Conservation (phyloP, 2,113 vertebrate genomes). For the Corythornis cristatus region DNA sequence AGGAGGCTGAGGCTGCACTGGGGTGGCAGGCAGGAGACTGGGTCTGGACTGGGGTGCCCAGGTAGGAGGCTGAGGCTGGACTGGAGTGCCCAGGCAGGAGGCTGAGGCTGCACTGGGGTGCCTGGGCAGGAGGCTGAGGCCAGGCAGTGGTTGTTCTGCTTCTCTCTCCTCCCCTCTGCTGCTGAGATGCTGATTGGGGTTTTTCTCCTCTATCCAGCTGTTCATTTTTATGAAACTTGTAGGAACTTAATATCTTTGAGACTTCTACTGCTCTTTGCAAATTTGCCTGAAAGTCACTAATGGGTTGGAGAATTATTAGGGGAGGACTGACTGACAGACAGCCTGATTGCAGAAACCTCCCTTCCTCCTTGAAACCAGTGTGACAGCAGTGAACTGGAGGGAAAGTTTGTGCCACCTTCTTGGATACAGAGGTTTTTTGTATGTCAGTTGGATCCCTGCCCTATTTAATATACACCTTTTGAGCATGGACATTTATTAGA, state of each 20-base stretch:
- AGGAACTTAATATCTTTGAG: conserved; percentile 26
- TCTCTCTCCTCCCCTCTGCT: not conserved
- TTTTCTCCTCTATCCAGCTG: not conserved
- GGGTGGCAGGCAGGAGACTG: no score
- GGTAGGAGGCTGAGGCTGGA: not conserved
- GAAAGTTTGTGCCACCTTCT: not conserved
- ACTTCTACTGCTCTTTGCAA: not conserved
- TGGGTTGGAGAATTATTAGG: not conserved
- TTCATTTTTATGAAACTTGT: conserved; percentile 11
- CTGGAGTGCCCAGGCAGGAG: rapidly evolving
- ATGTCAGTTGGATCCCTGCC: not conserved
- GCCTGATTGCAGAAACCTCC: not conserved
- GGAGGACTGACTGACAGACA: conserved; percentile 5
- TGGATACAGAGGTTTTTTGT: not conserved
- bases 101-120: rapidly evolving
- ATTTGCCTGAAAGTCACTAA: not conserved
- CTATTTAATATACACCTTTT: not conserved
- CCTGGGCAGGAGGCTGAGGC: rapidly evolving
- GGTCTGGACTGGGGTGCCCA: no score
- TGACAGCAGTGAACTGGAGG: not conserved
- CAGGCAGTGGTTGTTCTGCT: not conserved
- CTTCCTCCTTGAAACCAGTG: not conserved
- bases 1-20: no score
- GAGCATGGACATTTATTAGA: not conserved
- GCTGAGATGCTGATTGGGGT: not conserved